Percentiles rank a stretch among this genome's conserved stretches.
phyloP scores from a whole-genome alignment of 2,797 vertebrate species.

The Thamnophis elegans region DNA sequence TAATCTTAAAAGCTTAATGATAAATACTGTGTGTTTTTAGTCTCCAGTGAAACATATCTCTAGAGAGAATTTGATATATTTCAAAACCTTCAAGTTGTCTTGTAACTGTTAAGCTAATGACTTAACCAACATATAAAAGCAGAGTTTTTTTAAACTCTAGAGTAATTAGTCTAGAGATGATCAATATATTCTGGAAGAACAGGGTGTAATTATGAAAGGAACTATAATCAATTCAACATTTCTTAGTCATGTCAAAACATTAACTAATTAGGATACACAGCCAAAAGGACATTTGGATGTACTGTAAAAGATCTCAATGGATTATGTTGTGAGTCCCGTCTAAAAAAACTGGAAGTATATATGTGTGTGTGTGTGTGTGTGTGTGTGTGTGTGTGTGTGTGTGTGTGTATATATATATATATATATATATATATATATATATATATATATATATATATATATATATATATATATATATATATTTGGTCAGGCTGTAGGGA shows the following conservation, averaged over 20 bases:
- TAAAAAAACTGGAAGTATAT: neutral
- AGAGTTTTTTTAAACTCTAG: neutral
- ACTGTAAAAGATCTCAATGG: neutral
- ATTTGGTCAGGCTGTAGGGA: neutral
- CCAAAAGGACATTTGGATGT: neutral
- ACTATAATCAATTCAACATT: neutral
- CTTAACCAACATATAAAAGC: neutral
- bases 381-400: no score
- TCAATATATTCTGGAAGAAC: neutral
- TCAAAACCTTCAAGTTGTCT: neutral
- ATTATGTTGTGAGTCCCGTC: neutral
- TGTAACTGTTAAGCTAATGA: neutral
- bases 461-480: no score
- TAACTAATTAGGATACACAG: neutral
- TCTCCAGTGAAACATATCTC: neutral
- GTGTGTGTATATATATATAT: no score
- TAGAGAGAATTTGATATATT: neutral
- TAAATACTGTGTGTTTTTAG: neutral
- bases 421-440: no score
- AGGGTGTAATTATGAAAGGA: neutral
- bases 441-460: no score
- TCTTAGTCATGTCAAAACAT: neutral
- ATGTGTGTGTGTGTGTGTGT: no score
- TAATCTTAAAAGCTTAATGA: neutral
- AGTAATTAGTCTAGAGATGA: neutral